A percentile compares a stretch with the other conserved stretches of the same genome.
Conservation (phyloP, 2,888 invertebrate species). For the Xiphydria camelus region DNA sequence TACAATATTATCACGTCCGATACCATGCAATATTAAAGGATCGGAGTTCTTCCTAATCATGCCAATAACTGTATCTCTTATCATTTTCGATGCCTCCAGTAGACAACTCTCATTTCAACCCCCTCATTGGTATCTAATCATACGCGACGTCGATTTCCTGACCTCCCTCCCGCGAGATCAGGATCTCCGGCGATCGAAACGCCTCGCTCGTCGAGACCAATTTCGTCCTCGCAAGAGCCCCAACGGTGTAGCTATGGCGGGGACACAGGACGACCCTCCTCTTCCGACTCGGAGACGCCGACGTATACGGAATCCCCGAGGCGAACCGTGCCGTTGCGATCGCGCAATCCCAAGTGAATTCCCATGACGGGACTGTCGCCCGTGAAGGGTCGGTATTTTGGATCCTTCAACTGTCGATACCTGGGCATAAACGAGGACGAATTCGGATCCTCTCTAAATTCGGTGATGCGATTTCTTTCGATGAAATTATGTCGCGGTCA, state of each 20-base stretch:
- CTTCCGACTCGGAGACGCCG: constrained; percentile 45
- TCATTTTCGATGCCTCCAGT: too few relatives aligned
- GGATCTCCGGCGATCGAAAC: background rate
- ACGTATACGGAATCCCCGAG: constrained; percentile 61
- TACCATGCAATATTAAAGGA: too few relatives aligned
- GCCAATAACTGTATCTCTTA: too few relatives aligned
- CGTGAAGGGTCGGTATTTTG: constrained; percentile 37
- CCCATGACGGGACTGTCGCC: constrained; percentile 61
- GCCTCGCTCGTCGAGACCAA: background rate
- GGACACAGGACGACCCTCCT: constrained; percentile 20
- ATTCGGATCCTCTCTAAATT: too few relatives aligned
- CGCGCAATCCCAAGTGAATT: constrained; percentile 60
- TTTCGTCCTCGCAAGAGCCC: constrained; percentile 45
- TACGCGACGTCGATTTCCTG: too few relatives aligned
- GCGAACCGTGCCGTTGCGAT: constrained; percentile 52
- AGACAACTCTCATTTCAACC: too few relatives aligned
- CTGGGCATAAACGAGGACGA: too few relatives aligned
- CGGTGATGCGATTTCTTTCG: too few relatives aligned
- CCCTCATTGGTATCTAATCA: too few relatives aligned
- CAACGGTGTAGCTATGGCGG: constrained; percentile 51
- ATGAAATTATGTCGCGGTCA: too few relatives aligned
- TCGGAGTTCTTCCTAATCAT: too few relatives aligned
- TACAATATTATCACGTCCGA: too few relatives aligned
- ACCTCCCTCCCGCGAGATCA: constrained; percentile 3
- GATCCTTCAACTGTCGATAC: constrained; percentile 57